Conservation (phyloP, 30 jellyfish, hydroid and myxozoan species). For the Aurelia sp. region DNA sequence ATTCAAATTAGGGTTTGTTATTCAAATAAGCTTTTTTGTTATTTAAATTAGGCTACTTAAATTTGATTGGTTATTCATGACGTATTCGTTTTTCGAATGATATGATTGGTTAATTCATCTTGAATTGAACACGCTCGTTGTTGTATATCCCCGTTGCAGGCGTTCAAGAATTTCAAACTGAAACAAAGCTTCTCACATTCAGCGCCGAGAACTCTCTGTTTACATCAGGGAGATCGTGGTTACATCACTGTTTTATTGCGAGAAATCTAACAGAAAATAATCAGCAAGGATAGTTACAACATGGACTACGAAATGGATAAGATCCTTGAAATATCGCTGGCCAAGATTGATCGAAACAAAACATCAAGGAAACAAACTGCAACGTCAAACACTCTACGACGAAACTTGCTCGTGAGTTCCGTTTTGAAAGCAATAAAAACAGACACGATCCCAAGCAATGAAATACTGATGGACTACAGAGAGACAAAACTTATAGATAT, state of each 20-base stretch:
- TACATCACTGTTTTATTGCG: no score
- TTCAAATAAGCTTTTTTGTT: constrained; percentile 45
- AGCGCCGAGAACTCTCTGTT: constrained; percentile 10
- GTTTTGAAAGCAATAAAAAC: constrained; percentile 71
- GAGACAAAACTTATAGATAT: constrained; percentile 69
- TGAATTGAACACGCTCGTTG: constrained; percentile 81
- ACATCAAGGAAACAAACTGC: constrained; percentile 60
- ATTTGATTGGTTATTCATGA: constrained; percentile 50
- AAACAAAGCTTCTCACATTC: constrained; percentile 1
- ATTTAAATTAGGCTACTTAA: constrained; percentile 48
- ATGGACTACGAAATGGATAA: constrained; percentile 67
- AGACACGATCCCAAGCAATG: constrained; percentile 35
- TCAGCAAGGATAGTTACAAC: neutral
- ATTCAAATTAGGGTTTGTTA: constrained; percentile 2
- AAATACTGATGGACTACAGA: constrained; percentile 71
- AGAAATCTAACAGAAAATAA: no score
- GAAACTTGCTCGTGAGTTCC: constrained; percentile 73
- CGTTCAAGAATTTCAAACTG: constrained; percentile 62
- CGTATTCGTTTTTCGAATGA: constrained; percentile 15
- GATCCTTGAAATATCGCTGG: constrained; percentile 68
- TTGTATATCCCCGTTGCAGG: constrained; percentile 37
- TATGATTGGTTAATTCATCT: constrained; percentile 49
- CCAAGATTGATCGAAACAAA: constrained; percentile 70
- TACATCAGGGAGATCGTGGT: neutral
- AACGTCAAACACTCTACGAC: constrained; percentile 64